Evolutionary conservation across 2,888 invertebrate genomes (phyloP), one percentile per base, ranked within the genome.

Genomic region (Dyspetes luteomarginatus): DNA sequence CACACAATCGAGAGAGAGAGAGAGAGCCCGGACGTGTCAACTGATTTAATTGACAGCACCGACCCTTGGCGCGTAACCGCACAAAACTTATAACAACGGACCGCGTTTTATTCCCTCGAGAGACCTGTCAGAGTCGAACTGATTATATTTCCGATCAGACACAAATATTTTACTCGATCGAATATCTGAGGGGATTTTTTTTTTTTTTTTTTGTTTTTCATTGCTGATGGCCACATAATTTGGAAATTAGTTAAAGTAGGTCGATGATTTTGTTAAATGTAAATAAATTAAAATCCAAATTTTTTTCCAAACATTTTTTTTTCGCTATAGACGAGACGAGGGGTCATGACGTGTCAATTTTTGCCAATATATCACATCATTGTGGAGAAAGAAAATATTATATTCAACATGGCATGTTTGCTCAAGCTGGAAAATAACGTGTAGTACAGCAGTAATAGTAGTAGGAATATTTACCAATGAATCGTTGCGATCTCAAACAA

Each of bases 41-140:
- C 83, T 82, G 71, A 80, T 71, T 85, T 86, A 89, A 89, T 88
- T 88, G 89, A 89, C 89, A 87, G 85, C n/a, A n/a, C 81, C 85
- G 78, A 81, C 79, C 73, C 78, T 50, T 67, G 72, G 48, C 36
- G 19, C 56, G 41, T 55, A 58, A 15, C 24, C 48, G 9, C 55
- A 36, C 43, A 9, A 55, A n/a, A n/a, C n/a, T n/a, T n/a, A n/a
- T 12, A 43, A 45, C 64, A 26, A 60, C 72, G 15, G 15, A 5
- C 28, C 45, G 48, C 60, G 41, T 64, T 50, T 74, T 64, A 43
- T 56, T 75, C 76, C 72, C 62, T 68, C 68, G 76, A 77, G 71
- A 69, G 48, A 64, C 55, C 71, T 74, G 83, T 76, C 82, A 79
- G 65, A 82, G 83, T 83, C 83, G 78, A 75, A 45, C 72, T 24